Base-by-base conservation (phyloP, 1,140 invertebrate species). In the Drosophila auraria region DNA sequence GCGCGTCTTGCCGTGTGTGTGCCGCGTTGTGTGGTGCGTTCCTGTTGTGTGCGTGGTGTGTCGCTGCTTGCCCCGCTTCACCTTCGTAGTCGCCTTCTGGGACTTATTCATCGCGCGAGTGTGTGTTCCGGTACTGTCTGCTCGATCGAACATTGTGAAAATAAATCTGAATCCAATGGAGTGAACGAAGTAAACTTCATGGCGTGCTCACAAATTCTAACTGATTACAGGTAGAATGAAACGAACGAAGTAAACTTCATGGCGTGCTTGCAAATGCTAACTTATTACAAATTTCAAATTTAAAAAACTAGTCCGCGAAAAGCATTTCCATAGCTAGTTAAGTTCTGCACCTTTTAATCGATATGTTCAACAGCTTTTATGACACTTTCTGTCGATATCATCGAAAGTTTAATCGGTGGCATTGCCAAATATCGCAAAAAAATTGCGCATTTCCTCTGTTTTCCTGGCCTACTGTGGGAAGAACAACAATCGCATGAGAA, bases 71-170 rank as follows among this genome's bases (percentile, higher is more conserved):
- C 15, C 50, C 4, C 68, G 64, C 27, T 71, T 71, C 8, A 33
- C 38, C 33, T 71, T 71, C 2, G 50, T 38, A 2, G 36, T 12
- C 12, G 14, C 27, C n/a, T 73, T 70, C 3, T 71, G 65, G 11
- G 65, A 25, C 20, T 71, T 70, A n/a, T 70, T 72, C 68, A 49
- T 71, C 5, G 30, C 63, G 20, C 11, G 17, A 15, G 38, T 68
- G 38, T 36, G 27, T 61, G 38, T 44, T 66, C 5, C 44, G 17
- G 27, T 30, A 12, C 8, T 23, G 30, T 50, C 30, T 20, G 36
- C 14, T 49, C 23, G 23, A 17, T 71, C 42, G 54, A 45, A 38
- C 50, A 25, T 42, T 40, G 65, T 47, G 15, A 23, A 69, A 40
- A 15, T n/a, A 69, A 30, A 23, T 47, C 44, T 15, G 27, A 17